Base-by-base conservation (phyloP, 1,140 invertebrate genomes). In the Drosophila melanica region DNA sequence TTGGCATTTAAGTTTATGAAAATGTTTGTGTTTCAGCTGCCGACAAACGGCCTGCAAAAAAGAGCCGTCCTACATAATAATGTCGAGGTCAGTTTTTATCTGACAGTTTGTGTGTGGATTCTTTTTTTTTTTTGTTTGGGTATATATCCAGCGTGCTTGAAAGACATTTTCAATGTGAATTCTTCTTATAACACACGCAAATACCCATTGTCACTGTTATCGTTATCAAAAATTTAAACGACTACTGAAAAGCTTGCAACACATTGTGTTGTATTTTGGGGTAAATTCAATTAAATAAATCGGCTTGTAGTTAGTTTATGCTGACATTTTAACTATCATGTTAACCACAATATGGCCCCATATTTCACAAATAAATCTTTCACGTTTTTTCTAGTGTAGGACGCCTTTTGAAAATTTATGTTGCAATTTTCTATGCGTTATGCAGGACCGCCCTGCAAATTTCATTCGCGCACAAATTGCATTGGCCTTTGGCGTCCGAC, bases 1-100 rank as follows among this genome's bases (percentile, higher is more conserved):
- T 89, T 80, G 84, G 74, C 80, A 89, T 89, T 89, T 84, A 84
- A 89, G 84, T 89, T 84, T 74, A 73, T 89, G 70, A 72, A 82
- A 87, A 81, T 75, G 84, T 66, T 71, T 77, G 63, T 74, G 58
- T 65, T 79, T 62, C 41, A 33, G 30, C 54, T 67, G 57, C 12
- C 50, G 39, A 47, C 50, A 41, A 47, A 64, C 71, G n/a, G 23
- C 54, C 35, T 55, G 39, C 53, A n/a, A 51, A n/a, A 12, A 14
- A 12, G 33, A 1, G 30, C 27, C 12, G 35, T n/a, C 37, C 45
- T 37, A 35, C 37, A 77, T 45, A 74, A 60, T 77, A 62, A 81
- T 78, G 63, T 37, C 53, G 50, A 71, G 69, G 67, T 77, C 64
- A 68, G 60, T 66, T 81, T 82, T 81, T 69, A 69, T 75, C 53